These are phyloP conservation scores for Tromatobia lineatoria DNA, from an alignment of 2,888 invertebrate genomes.

Conservation along the genomic window DNA sequence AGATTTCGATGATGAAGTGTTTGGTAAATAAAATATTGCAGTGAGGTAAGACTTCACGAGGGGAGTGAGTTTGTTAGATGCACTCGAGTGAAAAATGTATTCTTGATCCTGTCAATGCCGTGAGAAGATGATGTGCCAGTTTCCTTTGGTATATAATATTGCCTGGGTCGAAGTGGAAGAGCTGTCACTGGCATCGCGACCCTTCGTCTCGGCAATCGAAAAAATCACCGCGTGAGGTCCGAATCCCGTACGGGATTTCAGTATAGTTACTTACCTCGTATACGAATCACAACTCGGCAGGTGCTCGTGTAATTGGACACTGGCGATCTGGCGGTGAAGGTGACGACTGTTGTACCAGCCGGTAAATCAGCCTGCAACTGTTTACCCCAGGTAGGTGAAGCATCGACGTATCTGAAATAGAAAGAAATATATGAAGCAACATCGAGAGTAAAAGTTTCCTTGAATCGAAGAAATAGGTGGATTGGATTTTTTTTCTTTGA, in stretches of 20 bases:
- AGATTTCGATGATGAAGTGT: too few relatives aligned
- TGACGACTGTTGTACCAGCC: constrained; percentile 87
- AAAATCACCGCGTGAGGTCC: constrained; percentile 45
- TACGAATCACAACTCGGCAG: constrained; percentile 88
- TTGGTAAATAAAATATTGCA: too few relatives aligned
- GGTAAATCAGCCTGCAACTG: constrained; percentile 87
- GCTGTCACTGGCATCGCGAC: constrained; percentile 50
- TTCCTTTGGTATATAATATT: neutral
- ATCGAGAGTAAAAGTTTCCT: too few relatives aligned
- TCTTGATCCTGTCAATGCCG: constrained; percentile 37
- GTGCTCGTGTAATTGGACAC: constrained; percentile 86
- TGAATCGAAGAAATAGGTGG: too few relatives aligned
- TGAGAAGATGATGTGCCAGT: constrained; percentile 21
- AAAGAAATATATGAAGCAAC: constrained; percentile 17
- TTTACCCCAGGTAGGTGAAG: constrained; percentile 89
- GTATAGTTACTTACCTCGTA: constrained; percentile 85
- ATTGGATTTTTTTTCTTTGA: too few relatives aligned
- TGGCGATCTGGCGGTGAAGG: constrained; percentile 88
- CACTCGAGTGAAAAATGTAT: constrained; percentile 23
- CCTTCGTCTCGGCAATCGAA: constrained; percentile 48
- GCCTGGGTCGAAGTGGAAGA: constrained; percentile 32
- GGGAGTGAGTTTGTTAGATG: neutral
- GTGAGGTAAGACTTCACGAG: too few relatives aligned
- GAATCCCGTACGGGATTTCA: neutral
- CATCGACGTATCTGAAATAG: constrained; percentile 86